phyloP scores from a whole-genome alignment of 2,888 invertebrate genomes.

The Drosophila phalerata region DNA sequence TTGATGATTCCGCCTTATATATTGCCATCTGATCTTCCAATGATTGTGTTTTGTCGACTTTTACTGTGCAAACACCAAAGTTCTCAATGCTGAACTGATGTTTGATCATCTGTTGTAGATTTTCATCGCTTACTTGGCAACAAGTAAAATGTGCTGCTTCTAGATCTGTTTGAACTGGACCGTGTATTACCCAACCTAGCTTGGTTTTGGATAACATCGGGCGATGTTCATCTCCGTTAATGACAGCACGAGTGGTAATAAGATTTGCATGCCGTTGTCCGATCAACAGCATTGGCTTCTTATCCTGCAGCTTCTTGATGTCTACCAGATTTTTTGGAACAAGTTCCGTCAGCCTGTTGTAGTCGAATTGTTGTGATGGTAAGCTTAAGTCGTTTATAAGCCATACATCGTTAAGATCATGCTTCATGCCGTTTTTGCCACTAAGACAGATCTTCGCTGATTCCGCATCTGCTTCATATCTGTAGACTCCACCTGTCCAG shows the following conservation, averaged over 20 bases:
- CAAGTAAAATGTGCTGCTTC: neutral
- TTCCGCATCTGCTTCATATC: neutral
- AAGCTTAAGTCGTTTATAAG: neutral
- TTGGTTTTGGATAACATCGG: neutral
- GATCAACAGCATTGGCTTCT: neutral
- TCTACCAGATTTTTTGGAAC: neutral
- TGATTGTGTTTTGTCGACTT: neutral
- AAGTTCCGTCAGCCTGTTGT: neutral
- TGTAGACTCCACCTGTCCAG: neutral
- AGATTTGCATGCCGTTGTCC: neutral
- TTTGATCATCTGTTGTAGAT: neutral
- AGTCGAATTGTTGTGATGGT: neutral
- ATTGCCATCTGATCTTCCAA: neutral
- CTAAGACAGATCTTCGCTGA: neutral
- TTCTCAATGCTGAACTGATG: neutral
- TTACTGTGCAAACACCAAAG: neutral
- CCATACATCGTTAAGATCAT: neutral
- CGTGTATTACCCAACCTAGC: neutral
- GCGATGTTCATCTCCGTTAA: neutral
- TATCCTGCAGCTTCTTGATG: neutral
- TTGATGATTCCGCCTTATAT: neutral
- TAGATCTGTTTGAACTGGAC: neutral
- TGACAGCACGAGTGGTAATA: neutral
- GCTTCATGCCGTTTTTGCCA: too few relatives aligned
- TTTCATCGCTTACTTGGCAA: neutral